Conservation (phyloP, 2,113 vertebrate genomes). For the Crotophaga sulcirostris region DNA sequence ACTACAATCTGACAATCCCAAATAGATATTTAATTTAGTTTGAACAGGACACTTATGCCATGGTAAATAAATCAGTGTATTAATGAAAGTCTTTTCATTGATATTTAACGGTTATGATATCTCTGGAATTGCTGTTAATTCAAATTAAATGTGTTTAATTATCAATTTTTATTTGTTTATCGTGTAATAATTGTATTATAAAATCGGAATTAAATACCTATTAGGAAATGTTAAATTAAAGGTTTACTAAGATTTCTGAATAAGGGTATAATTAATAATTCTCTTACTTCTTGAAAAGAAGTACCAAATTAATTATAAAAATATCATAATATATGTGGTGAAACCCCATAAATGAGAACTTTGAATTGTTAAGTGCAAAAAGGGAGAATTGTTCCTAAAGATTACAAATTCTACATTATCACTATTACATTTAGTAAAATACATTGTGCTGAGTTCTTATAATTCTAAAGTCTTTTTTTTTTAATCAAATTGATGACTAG, state of each 20-base stretch:
- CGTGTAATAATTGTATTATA: slow-evolving; percentile 70
- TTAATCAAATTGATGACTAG: not conserved
- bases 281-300: slow-evolving; percentile 17
- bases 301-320: slow-evolving; percentile 57
- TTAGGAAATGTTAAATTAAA: slow-evolving; percentile 45
- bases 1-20: slow-evolving; percentile 62
- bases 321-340: slow-evolving; percentile 3
- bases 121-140: slow-evolving; percentile 70
- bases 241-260: not conserved
- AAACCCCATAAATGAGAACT: slow-evolving; percentile 18
- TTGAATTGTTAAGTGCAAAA: slow-evolving; percentile 7
- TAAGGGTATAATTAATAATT: slow-evolving; percentile 47
- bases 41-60: slow-evolving; percentile 68
- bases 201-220: slow-evolving; percentile 62
- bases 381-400: not conserved
- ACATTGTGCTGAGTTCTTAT: not conserved
- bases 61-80: slow-evolving; percentile 76
- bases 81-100: slow-evolving; percentile 71
- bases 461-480: not conserved
- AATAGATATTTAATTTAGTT: slow-evolving; percentile 80
- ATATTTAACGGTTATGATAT: slow-evolving; percentile 73
- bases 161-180: slow-evolving; percentile 76
- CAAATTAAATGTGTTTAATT: slow-evolving; percentile 80
- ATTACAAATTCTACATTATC: slow-evolving; percentile 11
- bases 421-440: not conserved